Base-by-base conservation (phyloP, 2,797 vertebrate species). In the Cetoscarus ocellatus region DNA sequence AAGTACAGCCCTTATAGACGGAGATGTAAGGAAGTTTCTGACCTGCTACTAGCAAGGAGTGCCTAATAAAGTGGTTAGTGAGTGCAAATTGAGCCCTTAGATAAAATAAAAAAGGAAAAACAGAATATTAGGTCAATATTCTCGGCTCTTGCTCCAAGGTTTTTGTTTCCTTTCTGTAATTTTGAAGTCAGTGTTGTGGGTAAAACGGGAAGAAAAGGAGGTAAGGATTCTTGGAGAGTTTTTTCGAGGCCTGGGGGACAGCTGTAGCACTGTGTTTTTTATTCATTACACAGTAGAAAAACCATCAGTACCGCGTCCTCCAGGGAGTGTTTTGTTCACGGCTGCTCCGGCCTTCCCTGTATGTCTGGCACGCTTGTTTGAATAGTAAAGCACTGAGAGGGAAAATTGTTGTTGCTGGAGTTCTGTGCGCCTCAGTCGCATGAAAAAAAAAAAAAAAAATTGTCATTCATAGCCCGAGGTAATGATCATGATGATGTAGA, bases 221-320 rank as follows among this genome's bases (percentile, higher is more conserved):
- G 77, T 7, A 6, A 67, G 60, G 65, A 65, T 74, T 85, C 77
- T 77, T 89, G 8, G 42, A 73, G 67, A 69, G 56, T 84, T 90
- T 90, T 89, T 65, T 90, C 88, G 48, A 68, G 76, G 86, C 86
- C 84, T 71, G 73, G 57, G 83, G 82, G 80, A 86, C 81, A 71
- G 70, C 75, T 84, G 69, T 61, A 67, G 66, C 72, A 44, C 82
- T 66, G 73, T 77, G 65, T 81, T 88, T 86, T 85, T 79, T 84
- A 88, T 93, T 91, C 92, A 91, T 91, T 86, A 87, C 86, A 75
- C 75, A 73, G 87, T 86, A 86, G 86, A 85, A 88, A 88, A 86
- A 76, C 72, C 88, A 87, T 92, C 90, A 89, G 87, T 60, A 58
- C 51, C 15, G 39, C 15, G 55, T 86, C 85, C 89, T 90, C 82